A percentile compares a stretch with the other conserved stretches of the same genome.
These are phyloP conservation scores for Odobenus rosmarus DNA, from an alignment of 2,113 vertebrate species.

Conservation along the genomic window DNA sequence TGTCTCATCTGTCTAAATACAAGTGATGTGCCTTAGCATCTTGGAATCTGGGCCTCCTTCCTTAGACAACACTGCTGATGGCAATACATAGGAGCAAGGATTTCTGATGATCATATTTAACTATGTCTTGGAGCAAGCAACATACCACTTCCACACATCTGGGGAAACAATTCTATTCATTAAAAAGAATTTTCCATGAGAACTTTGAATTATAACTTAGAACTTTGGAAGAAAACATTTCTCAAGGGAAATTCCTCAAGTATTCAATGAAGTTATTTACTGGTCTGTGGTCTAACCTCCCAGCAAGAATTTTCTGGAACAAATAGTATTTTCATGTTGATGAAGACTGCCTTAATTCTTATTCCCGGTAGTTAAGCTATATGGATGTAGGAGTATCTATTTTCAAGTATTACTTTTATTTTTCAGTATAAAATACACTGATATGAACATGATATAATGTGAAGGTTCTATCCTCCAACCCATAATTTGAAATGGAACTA, in stretches of 20 bases:
- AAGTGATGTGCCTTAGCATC: not conserved
- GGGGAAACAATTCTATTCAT: not conserved
- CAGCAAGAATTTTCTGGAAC: not conserved
- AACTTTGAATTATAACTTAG: not conserved
- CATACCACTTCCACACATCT: not conserved
- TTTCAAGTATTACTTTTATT: not conserved
- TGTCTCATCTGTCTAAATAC: not conserved
- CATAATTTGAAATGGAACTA: not conserved
- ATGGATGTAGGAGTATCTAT: not conserved
- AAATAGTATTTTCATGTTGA: not conserved
- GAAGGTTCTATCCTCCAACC: not conserved
- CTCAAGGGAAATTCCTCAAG: not conserved
- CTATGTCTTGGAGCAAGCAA: not conserved
- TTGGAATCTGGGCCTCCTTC: not conserved
- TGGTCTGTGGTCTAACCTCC: not conserved
- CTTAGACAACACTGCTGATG: not conserved
- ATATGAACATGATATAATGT: not conserved
- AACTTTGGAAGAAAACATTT: not conserved
- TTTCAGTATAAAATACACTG: not conserved
- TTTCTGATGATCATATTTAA: not conserved
- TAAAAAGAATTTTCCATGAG: not conserved
- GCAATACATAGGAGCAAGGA: not conserved
- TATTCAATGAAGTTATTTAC: not conserved
- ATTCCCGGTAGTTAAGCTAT: not conserved
- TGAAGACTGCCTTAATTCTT: not conserved